Evolutionary conservation across 2,888 invertebrate species (phyloP).

Genomic region (Apotomis turbidana): DNA sequence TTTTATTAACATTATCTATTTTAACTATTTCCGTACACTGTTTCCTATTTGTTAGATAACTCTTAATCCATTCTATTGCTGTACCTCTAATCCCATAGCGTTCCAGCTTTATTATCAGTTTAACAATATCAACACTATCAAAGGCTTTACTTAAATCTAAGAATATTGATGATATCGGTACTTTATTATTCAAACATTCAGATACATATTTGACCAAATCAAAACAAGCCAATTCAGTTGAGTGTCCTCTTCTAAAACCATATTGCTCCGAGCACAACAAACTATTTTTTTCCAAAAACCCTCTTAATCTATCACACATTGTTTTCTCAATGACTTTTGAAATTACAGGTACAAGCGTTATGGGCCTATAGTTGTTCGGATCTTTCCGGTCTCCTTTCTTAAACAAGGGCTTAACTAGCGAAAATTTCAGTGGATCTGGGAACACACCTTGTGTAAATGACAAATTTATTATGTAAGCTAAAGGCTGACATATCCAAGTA

Average conservation of each 20-base stretch:
- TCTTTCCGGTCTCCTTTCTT: constrained; percentile 1
- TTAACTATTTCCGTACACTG: not conserved
- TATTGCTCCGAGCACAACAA: not conserved
- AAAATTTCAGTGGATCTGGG: not conserved
- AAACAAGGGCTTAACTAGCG: not conserved
- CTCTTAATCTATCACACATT: not conserved
- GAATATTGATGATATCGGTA: not conserved
- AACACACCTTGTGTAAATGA: not conserved
- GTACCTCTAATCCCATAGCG: not conserved
- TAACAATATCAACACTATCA: not conserved
- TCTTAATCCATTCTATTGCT: not conserved
- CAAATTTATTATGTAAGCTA: not conserved
- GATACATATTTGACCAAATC: not conserved
- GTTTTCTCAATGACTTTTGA: not conserved
- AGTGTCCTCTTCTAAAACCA: not conserved
- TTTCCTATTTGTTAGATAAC: not conserved
- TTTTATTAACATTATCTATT: not conserved
- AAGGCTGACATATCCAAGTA: not conserved
- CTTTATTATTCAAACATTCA: not conserved
- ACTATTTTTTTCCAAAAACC: not conserved
- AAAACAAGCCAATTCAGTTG: not conserved
- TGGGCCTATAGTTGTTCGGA: constrained; percentile 8
- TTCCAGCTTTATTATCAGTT: not conserved
- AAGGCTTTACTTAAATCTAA: not conserved
- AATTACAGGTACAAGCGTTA: constrained; percentile 1